Evolutionary conservation across 2,113 vertebrate genomes (phyloP).

Genomic region (Stomatorhinus ivindoensis): DNA sequence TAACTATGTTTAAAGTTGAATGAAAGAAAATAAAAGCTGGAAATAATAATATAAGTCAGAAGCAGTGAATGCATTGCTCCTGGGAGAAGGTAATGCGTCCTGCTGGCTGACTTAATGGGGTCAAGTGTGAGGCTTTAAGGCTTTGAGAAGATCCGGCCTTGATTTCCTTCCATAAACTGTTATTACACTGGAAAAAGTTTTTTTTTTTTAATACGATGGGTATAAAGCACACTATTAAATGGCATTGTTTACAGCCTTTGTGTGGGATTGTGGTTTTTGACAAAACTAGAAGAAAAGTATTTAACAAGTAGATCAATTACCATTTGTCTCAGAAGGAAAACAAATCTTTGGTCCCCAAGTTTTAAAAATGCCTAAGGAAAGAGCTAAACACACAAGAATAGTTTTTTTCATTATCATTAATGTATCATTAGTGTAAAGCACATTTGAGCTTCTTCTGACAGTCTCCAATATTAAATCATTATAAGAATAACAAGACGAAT

Average conservation of each 20-base stretch:
- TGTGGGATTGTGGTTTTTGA: not conserved
- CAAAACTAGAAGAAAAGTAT: not conserved
- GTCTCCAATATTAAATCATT: not conserved
- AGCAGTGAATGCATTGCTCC: not conserved
- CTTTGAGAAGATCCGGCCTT: not conserved
- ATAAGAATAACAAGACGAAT: not conserved
- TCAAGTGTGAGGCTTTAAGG: not conserved
- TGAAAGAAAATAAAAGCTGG: not conserved
- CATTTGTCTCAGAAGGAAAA: not conserved
- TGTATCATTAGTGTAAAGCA: not conserved
- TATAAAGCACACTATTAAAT: not conserved
- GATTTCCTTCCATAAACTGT: conserved; percentile 4
- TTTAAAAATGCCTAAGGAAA: not conserved
- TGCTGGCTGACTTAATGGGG: not conserved
- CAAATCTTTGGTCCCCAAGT: not conserved
- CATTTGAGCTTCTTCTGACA: not conserved
- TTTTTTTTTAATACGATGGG: not conserved
- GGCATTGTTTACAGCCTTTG: not conserved
- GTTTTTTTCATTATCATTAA: not conserved
- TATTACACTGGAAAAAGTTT: not conserved
- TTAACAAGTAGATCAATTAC: not conserved
- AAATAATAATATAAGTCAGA: conserved; percentile 1
- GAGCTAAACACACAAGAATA: not conserved
- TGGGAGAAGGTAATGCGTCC: not conserved
- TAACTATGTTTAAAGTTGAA: conserved; percentile 9